Evolutionary conservation across 1,140 invertebrate species (phyloP).

Genomic region (Mizuhopecten yessoensis): DNA sequence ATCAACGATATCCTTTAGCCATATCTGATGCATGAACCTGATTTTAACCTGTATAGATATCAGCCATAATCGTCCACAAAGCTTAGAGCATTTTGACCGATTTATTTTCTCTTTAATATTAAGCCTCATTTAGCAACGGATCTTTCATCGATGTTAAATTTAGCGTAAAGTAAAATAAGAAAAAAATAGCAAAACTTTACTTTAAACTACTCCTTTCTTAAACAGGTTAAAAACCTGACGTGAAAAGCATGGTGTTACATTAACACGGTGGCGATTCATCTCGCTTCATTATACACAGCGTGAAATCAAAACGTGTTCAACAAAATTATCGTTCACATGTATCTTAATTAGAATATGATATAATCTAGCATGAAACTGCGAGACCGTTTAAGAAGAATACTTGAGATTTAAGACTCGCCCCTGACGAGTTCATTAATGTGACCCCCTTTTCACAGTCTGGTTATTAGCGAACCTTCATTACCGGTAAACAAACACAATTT

Average conservation of each 20-base stretch:
- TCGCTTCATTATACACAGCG: background rate
- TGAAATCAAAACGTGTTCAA: background rate
- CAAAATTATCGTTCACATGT: background rate
- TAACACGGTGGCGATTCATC: background rate
- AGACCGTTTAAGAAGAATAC: constrained; percentile 1
- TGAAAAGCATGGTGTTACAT: background rate
- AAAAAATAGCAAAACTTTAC: background rate
- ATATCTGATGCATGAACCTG: background rate
- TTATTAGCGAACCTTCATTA: constrained; percentile 4
- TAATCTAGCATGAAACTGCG: background rate
- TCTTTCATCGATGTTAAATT: background rate
- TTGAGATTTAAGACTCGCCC: constrained; percentile 11
- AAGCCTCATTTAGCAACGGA: background rate
- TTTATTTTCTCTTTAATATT: background rate
- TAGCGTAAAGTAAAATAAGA: background rate
- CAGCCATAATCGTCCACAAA: background rate
- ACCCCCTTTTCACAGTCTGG: constrained; percentile 22
- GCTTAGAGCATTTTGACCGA: background rate
- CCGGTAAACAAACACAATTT: background rate
- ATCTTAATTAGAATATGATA: constrained; percentile 19
- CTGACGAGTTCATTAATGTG: background rate
- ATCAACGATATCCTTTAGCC: background rate
- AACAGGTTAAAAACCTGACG: background rate
- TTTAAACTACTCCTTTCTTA: too few relatives aligned
- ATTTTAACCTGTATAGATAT: background rate